Evolutionary conservation across 2,888 invertebrate species (phyloP).

Genomic region (Itoplectis maculator): DNA sequence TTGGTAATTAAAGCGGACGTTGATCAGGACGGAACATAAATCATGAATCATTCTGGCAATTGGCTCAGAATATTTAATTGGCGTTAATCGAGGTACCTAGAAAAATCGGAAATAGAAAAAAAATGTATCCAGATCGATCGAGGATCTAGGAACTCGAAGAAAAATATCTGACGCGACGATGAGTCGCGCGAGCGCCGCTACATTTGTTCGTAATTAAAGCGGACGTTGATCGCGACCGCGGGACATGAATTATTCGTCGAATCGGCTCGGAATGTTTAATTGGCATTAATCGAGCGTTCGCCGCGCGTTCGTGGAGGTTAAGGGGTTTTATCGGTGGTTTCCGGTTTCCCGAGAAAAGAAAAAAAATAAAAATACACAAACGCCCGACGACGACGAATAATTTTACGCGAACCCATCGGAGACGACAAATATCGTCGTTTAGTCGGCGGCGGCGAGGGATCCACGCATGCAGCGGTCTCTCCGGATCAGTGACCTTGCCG

Average conservation of each 20-base stretch:
- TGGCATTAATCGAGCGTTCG: slow-evolving; percentile 25
- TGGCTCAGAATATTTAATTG: slow-evolving; percentile 11
- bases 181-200: no score
- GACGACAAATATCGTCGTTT: slow-evolving; percentile 34
- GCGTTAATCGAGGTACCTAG: slow-evolving; percentile 23
- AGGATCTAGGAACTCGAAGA: no score
- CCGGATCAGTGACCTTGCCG: slow-evolving; percentile 79
- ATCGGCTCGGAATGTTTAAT: slow-evolving; percentile 14
- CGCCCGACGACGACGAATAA: slow-evolving; percentile 45
- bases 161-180: no score
- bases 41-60: slow-evolving; percentile 10
- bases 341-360: slow-evolving; percentile 61
- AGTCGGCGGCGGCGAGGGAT: slow-evolving; percentile 40
- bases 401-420: slow-evolving; percentile 42
- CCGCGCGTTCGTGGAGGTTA: slow-evolving; percentile 32
- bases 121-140: no score
- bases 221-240: slow-evolving; percentile 2
- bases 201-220: not conserved
- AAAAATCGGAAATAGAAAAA: no score
- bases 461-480: slow-evolving; percentile 38
- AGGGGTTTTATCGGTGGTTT: slow-evolving; percentile 59
- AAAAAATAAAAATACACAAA: not conserved
- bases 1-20: slow-evolving; percentile 5
- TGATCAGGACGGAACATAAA: not conserved
- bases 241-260: slow-evolving; percentile 1